Conservation (phyloP, 1,140 invertebrate genomes). For the Zelostemma sp. region DNA sequence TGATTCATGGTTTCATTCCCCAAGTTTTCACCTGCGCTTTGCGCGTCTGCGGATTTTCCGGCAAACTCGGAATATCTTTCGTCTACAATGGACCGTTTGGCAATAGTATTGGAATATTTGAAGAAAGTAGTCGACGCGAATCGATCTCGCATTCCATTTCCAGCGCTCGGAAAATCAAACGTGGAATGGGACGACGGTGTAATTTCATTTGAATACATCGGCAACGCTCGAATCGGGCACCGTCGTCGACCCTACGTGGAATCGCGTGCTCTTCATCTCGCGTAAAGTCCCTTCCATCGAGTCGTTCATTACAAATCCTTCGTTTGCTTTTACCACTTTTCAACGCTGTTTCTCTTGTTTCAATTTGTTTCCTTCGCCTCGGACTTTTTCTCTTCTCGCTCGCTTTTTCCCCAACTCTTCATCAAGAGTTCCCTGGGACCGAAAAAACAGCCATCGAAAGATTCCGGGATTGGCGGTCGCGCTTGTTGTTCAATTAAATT, state of each 20-base stretch:
- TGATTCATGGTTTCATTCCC: constrained; percentile 6
- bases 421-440: neutral
- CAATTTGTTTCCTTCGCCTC: constrained; percentile 11
- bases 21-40: constrained; percentile 1
- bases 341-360: constrained; percentile 4
- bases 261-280: constrained; percentile 4
- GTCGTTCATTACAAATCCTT: constrained; percentile 12
- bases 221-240: constrained; percentile 2
- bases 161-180: neutral
- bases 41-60: neutral
- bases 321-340: constrained; percentile 7
- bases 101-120: constrained; percentile 16
- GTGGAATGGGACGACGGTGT: constrained; percentile 11
- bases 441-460: neutral
- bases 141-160: constrained; percentile 22
- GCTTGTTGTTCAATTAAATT: neutral
- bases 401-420: constrained; percentile 4
- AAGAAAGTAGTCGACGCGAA: constrained; percentile 15
- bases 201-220: constrained; percentile 21
- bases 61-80: neutral
- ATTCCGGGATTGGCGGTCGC: neutral
- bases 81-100: neutral
- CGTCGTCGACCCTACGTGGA: constrained; percentile 10
- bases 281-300: neutral
- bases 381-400: neutral